Evolutionary conservation across 2,113 vertebrate species (phyloP).

Genomic region (Hemibagrus wyckioides): DNA sequence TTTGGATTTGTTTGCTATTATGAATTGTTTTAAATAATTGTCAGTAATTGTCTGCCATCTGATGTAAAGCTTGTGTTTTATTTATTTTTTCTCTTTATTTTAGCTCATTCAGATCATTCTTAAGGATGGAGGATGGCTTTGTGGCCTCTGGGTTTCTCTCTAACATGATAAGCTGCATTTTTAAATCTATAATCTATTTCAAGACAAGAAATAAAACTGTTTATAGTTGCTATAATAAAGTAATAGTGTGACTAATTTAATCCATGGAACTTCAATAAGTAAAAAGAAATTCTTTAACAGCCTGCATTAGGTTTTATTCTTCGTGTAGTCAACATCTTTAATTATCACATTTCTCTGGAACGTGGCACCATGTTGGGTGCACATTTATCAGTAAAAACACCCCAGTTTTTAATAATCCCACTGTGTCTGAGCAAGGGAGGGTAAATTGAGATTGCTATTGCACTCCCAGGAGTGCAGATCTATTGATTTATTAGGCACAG

Average conservation of each 20-base stretch:
- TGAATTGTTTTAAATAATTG: not conserved
- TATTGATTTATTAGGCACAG: constrained; percentile 56
- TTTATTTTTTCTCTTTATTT: no score
- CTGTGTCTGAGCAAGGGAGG: constrained; percentile 37
- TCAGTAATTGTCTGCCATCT: not conserved
- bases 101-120: not conserved
- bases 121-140: no score
- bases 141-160: not conserved
- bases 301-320: not conserved
- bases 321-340: not conserved
- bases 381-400: constrained; percentile 15
- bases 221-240: not conserved
- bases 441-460: constrained; percentile 36
- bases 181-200: no score
- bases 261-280: no score
- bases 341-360: not conserved
- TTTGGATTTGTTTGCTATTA: not conserved
- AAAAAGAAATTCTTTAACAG: not conserved
- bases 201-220: no score
- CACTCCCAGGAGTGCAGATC: constrained; percentile 41
- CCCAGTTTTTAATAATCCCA: constrained; percentile 44
- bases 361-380: not conserved
- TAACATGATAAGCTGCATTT: no score
- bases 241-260: no score
- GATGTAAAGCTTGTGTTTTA: not conserved